phyloP scores from a whole-genome alignment of 2,113 vertebrate species.

The Micromys minutus region DNA sequence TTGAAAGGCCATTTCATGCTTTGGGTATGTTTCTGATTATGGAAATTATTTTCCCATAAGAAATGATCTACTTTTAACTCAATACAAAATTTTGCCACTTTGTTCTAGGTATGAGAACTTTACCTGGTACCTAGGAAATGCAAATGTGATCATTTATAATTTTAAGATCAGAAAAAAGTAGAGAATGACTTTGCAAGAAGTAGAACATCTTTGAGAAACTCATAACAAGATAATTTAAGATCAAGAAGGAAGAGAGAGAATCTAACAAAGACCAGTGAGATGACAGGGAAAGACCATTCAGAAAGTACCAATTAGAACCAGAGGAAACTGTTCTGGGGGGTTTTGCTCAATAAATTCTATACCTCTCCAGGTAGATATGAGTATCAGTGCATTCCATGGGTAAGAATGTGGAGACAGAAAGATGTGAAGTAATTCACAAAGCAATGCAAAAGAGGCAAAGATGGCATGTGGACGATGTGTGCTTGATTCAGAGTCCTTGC shows the following conservation, averaged over 20 bases:
- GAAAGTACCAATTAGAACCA: neutral
- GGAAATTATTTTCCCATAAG: neutral
- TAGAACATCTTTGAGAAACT: neutral
- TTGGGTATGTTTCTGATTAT: neutral
- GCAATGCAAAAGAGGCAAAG: neutral
- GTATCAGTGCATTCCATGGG: neutral
- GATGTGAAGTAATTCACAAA: neutral
- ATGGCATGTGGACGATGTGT: neutral
- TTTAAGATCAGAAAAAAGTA: constrained; percentile 26
- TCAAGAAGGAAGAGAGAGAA: neutral
- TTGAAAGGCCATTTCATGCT: neutral
- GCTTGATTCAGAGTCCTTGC: neutral
- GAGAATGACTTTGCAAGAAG: constrained; percentile 11
- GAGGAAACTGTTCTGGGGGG: neutral
- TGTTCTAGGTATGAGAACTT: neutral
- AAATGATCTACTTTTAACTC: neutral
- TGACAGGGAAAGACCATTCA: neutral
- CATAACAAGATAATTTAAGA: neutral
- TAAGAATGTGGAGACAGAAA: neutral
- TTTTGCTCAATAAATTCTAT: neutral
- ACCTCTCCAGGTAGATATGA: neutral
- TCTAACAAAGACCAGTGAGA: neutral
- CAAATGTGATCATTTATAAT: neutral
- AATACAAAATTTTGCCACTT: neutral
- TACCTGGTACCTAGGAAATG: neutral